A percentile compares a stretch with the other conserved stretches of the same genome.
These are phyloP conservation scores for Zaprionus inermis DNA, from an alignment of 1,140 invertebrate species.

Conservation along the genomic window DNA sequence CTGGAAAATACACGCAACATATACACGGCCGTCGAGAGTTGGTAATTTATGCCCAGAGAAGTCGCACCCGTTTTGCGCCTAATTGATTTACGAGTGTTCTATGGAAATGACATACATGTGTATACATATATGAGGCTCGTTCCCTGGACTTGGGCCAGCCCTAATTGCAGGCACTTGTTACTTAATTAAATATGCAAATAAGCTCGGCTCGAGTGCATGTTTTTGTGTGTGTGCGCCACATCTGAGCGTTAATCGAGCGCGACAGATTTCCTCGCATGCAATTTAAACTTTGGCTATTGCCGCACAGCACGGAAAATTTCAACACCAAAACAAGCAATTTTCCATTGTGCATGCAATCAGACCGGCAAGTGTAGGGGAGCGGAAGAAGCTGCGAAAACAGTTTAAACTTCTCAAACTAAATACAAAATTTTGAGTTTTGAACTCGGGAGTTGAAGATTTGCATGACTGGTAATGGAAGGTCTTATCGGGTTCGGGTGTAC, in stretches of 20 bases:
- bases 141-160: conserved; percentile 27
- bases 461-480: not conserved
- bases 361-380: not conserved
- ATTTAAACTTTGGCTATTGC: conserved; percentile 54
- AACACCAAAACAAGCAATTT: conserved; percentile 35
- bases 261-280: conserved; percentile 43
- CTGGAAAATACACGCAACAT: conserved; percentile 7
- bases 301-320: conserved; percentile 27
- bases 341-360: conserved; percentile 1
- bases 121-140: not conserved
- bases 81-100: conserved; percentile 48
- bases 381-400: not conserved
- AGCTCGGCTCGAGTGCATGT: not conserved
- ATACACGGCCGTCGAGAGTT: not conserved
- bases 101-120: not conserved
- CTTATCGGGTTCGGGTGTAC: not conserved
- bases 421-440: not conserved
- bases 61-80: conserved; percentile 39
- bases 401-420: conserved; percentile 8
- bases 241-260: conserved; percentile 54
- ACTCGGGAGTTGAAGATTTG: not conserved
- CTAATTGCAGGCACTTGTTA: conserved; percentile 68
- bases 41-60: conserved; percentile 51
- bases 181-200: conserved; percentile 57
- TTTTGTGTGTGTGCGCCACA: not conserved